Percentiles rank a stretch among this genome's conserved stretches.
Evolutionary conservation across 2,888 invertebrate species (phyloP).

Genomic region (Cheilosia impressa): DNA sequence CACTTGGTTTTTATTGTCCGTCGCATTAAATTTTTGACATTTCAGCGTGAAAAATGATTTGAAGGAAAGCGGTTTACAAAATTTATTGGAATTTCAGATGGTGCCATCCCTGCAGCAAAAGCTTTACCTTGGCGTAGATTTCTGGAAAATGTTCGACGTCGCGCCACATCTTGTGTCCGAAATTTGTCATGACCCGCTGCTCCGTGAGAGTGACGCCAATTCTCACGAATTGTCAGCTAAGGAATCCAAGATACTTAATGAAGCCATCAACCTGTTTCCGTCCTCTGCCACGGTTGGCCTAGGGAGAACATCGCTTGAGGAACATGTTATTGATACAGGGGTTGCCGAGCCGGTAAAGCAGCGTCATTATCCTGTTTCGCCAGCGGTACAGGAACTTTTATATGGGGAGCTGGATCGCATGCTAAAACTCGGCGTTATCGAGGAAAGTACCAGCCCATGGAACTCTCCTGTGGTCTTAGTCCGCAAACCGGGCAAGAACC

Average conservation of each 20-base stretch:
- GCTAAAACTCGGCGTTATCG: conserved; percentile 44
- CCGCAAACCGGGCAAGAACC: conserved; percentile 52
- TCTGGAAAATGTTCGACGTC: conserved; percentile 17
- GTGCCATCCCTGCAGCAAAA: not conserved
- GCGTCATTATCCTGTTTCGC: too few species aligned
- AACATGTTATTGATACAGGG: too few species aligned
- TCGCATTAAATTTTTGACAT: too few species aligned
- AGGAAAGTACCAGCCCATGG: conserved; percentile 50
- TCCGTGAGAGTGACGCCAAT: not conserved
- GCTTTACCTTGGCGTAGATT: conserved; percentile 17
- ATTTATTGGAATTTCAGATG: too few species aligned
- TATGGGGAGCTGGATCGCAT: too few species aligned
- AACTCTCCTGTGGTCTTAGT: conserved; percentile 46
- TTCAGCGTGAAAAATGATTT: too few species aligned
- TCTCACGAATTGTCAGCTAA: not conserved
- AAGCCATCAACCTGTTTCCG: conserved; percentile 1
- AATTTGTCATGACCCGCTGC: not conserved
- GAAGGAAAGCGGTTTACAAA: too few species aligned
- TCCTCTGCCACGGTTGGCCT: conserved; percentile 33
- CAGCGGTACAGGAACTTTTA: too few species aligned
- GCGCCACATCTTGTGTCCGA: not conserved
- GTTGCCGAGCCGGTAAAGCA: too few species aligned
- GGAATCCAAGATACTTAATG: not conserved
- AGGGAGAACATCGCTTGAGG: conserved; percentile 12
- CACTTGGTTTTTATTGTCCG: too few species aligned